These are phyloP conservation scores for Cryptotermes secundus DNA, from an alignment of 1,140 invertebrate species.

Conservation along the genomic window DNA sequence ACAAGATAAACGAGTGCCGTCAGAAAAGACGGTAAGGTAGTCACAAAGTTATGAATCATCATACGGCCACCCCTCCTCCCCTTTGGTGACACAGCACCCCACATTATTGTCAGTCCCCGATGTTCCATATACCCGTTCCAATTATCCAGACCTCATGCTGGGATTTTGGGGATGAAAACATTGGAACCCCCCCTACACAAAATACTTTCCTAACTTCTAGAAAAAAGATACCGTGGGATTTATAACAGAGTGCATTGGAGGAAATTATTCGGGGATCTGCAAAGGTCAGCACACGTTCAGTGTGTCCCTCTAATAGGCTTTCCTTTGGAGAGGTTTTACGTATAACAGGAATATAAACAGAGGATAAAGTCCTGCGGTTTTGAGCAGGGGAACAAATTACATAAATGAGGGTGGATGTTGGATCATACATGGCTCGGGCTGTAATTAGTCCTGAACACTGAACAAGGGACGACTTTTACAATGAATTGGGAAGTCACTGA, in stretches of 20 bases:
- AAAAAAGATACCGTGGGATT: not conserved
- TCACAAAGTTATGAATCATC: not conserved
- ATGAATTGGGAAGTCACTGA: too few species aligned
- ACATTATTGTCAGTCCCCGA: not conserved
- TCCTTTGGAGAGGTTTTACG: not conserved
- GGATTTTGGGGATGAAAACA: conserved; percentile 16
- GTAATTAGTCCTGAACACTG: not conserved
- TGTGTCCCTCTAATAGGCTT: not conserved
- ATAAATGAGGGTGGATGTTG: not conserved
- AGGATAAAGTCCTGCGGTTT: not conserved
- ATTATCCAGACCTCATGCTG: not conserved
- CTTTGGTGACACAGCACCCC: not conserved
- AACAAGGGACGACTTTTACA: not conserved
- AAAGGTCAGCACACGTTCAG: not conserved
- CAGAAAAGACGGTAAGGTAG: not conserved
- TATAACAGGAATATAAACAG: not conserved
- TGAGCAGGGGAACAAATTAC: not conserved
- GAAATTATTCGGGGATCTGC: not conserved
- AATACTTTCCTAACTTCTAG: not conserved
- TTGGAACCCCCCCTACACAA: not conserved
- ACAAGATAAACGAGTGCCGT: not conserved
- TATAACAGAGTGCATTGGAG: not conserved
- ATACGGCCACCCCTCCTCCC: not conserved
- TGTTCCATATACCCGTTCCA: not conserved
- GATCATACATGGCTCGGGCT: not conserved